These are phyloP conservation scores for Drosophila bocqueti DNA, from an alignment of 1,140 invertebrate species.

Conservation along the genomic window DNA sequence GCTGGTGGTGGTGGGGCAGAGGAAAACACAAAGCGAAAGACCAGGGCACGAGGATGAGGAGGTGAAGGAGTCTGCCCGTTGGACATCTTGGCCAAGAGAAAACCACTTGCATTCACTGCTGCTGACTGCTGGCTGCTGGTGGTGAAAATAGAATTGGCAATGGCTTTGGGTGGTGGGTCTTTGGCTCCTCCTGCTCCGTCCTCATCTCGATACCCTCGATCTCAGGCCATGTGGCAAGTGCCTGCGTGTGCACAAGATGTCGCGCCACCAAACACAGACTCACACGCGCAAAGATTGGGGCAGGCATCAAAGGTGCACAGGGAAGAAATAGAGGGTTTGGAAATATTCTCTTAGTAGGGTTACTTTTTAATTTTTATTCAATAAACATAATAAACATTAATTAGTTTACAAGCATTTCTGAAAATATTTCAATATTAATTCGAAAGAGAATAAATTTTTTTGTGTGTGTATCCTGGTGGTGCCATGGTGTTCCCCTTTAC, in stretches of 20 bases:
- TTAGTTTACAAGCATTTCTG: not conserved
- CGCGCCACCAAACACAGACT: constrained; percentile 54
- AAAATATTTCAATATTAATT: not conserved
- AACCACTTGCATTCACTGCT: constrained; percentile 73
- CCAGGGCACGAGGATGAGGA: not conserved
- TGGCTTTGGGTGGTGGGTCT: constrained; percentile 60
- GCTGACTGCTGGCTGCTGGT: constrained; percentile 32
- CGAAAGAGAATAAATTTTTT: not conserved
- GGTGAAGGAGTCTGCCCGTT: constrained; percentile 11
- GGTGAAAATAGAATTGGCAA: constrained; percentile 78
- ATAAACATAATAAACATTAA: not conserved
- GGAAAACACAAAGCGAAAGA: not conserved
- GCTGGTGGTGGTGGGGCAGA: not conserved
- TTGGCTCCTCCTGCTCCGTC: constrained; percentile 20
- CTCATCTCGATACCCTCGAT: constrained; percentile 7
- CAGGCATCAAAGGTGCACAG: constrained; percentile 42
- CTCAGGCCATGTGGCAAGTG: constrained; percentile 33
- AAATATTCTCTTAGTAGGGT: not conserved
- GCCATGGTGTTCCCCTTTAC: constrained; percentile 11
- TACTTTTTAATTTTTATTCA: not conserved
- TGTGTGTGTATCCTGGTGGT: constrained; percentile 15
- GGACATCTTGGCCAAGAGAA: constrained; percentile 43
- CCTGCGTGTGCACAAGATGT: constrained; percentile 77
- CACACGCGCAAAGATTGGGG: constrained; percentile 23
- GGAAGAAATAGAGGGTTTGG: not conserved